Evolutionary conservation across 2,113 vertebrate genomes (phyloP), one percentile per base, ranked within the genome.

Genomic region (Triplophysa tibetana): DNA sequence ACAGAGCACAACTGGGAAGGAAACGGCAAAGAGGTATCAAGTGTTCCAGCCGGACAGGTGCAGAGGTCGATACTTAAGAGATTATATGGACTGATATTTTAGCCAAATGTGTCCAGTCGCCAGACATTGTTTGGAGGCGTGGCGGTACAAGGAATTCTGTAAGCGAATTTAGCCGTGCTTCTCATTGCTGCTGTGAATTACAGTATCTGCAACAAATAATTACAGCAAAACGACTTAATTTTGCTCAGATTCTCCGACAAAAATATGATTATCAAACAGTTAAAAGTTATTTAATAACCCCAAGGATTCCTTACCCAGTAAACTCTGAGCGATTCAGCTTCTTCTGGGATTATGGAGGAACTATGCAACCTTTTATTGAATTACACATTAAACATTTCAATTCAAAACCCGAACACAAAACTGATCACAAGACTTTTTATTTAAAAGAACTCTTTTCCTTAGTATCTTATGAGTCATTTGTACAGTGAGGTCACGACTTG

Each of bases 11-110:
- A 90, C 81, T 84, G 79, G 80, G 85, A 80, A 77, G 54, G 80
- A 87, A 82, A 82, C 74, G 83, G 82, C 86, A 88, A 79, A 86
- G 84, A 67, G 73, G 83, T 77, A 84, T 88, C 85, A 83, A 86
- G 88, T 90, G 90, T 58, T 88, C 85, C 88, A 73, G 72, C 41
- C 75, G 79, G 90, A 91, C 91, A 92, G 89, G 90, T 91, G 89
- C 82, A 75, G 88, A 86, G 88, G 86, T 87, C 86, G 83, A 77
- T 75, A 41, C 76, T 82, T 23, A 80, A 69, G 87, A 85, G 88
- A 85, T 62, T 78, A 81, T 78, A 16, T 17, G 50, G 72, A 66
- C 33, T 19, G 75, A 78, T 77, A 84, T 68, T 24, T 38, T 78
- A 84, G 63, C 79, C 69, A 52, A 81, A 81, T 81, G 75, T 78